phyloP scores from a whole-genome alignment of 2,797 vertebrate species.

The Platalea minor region DNA sequence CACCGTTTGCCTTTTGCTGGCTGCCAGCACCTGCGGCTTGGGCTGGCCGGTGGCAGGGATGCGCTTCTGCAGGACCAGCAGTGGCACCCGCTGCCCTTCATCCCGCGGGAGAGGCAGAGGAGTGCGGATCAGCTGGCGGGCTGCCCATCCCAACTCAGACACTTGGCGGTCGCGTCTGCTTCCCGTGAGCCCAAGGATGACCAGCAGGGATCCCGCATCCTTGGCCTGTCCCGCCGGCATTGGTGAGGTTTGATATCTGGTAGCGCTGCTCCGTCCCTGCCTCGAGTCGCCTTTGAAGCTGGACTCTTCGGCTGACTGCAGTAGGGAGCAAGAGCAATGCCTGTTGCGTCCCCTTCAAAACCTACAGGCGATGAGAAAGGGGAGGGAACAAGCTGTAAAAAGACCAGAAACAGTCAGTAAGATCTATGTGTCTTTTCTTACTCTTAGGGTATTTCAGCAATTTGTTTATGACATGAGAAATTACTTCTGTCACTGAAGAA shows the following conservation, averaged over 20 bases:
- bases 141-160: background rate
- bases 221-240: background rate
- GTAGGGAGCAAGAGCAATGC: background rate
- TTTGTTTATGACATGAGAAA: background rate
- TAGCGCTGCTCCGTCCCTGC: background rate
- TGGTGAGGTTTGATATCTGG: background rate
- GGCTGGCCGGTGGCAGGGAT: background rate
- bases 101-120: background rate
- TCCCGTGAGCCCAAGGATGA: background rate
- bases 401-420: background rate
- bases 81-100: background rate
- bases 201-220: accelerated
- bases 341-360: background rate
- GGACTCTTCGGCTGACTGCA: background rate
- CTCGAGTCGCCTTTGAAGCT: background rate
- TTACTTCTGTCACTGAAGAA: background rate
- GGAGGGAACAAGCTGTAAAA: background rate
- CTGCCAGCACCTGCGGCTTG: background rate
- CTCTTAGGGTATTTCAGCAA: background rate
- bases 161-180: background rate
- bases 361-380: background rate
- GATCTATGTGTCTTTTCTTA: background rate
- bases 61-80: background rate
- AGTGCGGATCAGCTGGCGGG: accelerated
- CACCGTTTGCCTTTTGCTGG: background rate